Conservation (phyloP, 2,888 invertebrate genomes). For the Rhopalosiphum nymphaeae region DNA sequence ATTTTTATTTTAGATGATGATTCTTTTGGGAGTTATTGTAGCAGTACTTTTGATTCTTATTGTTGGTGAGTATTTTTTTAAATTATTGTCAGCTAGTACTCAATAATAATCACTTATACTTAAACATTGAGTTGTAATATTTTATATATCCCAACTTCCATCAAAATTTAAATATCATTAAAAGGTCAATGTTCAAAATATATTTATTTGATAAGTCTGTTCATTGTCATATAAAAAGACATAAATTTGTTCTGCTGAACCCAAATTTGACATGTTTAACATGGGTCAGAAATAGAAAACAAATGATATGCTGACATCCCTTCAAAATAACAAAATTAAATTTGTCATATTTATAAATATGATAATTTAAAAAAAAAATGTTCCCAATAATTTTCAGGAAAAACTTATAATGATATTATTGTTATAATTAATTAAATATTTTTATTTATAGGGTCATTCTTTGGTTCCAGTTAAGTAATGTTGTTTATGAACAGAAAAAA, state of each 20-base stretch:
- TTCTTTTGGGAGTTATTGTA: conserved; percentile 89
- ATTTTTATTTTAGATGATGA: conserved; percentile 79
- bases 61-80: conserved; percentile 87
- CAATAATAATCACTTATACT: no score
- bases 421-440: neutral
- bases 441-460: conserved; percentile 47
- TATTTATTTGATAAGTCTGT: neutral
- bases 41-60: conserved; percentile 85
- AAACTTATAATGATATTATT: neutral
- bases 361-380: no score
- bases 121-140: neutral
- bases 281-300: neutral
- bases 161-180: neutral
- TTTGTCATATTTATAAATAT: no score
- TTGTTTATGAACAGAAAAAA: conserved; percentile 6
- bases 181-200: neutral
- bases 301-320: neutral
- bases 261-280: neutral
- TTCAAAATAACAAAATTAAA: neutral
- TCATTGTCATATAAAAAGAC: neutral
- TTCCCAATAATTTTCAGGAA: neutral
- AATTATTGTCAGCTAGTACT: neutral
- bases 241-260: neutral
- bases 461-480: neutral
- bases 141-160: neutral